Conservation (phyloP, 64 coral and sea anemone genomes). For the Dendronephthya gigantea region DNA sequence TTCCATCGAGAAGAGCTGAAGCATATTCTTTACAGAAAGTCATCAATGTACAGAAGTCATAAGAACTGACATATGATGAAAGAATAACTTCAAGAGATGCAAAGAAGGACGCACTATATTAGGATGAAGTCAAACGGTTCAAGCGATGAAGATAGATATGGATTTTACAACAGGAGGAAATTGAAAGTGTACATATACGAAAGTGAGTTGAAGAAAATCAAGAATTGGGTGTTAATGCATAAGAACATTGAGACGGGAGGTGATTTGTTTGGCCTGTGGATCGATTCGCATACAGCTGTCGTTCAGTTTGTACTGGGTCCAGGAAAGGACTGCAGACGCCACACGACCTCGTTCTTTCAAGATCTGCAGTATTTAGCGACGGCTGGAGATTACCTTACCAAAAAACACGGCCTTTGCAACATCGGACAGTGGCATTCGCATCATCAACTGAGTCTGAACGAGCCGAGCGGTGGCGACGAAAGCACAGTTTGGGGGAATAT, state of each 20-base stretch:
- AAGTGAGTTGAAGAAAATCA: background rate
- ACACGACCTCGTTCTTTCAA: background rate
- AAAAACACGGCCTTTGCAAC: constrained; percentile 3
- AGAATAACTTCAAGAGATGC: too few species aligned
- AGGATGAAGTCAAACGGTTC: too few species aligned
- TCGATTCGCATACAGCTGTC: background rate
- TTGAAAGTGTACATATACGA: background rate
- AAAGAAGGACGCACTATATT: too few species aligned
- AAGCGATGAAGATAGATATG: background rate
- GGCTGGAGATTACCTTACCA: background rate
- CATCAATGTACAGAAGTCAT: too few species aligned
- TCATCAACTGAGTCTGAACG: background rate
- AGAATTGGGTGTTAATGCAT: background rate
- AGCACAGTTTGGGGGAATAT: background rate
- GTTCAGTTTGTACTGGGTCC: background rate
- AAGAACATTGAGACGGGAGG: background rate
- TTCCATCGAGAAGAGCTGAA: too few species aligned
- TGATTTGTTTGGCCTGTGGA: constrained; percentile 1
- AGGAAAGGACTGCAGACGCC: background rate
- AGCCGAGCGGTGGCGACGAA: background rate
- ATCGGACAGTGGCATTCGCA: constrained; percentile 11
- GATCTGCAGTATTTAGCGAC: background rate
- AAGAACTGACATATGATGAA: too few species aligned
- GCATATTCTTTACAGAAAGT: too few species aligned
- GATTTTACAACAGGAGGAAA: background rate